phyloP scores from a whole-genome alignment of 2,113 vertebrate species.

The Zingel zingel region DNA sequence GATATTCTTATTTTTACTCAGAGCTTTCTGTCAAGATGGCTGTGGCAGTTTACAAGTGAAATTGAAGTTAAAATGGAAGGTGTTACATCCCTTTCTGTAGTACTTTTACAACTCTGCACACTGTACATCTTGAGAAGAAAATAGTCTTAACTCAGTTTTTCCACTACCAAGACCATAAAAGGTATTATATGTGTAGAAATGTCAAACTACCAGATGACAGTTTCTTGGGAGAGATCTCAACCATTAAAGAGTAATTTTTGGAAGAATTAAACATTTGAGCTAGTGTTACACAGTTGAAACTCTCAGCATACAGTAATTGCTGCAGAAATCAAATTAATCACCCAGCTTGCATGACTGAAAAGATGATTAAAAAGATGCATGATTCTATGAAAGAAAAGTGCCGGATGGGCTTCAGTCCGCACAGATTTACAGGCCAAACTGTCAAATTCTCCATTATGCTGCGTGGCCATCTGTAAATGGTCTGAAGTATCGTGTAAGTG shows the following conservation, averaged over 20 bases:
- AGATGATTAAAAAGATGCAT: too few relatives aligned
- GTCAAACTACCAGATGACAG: not conserved
- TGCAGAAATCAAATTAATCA: not conserved
- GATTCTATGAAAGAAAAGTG: slow-evolving; percentile 21
- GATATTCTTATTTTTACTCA: not conserved
- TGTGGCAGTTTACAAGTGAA: not conserved
- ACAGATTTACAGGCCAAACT: slow-evolving; percentile 8
- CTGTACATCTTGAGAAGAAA: not conserved
- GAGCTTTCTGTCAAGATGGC: slow-evolving; percentile 1
- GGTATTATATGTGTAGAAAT: not conserved
- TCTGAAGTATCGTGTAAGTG: slow-evolving; percentile 30
- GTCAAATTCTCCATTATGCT: slow-evolving; percentile 23
- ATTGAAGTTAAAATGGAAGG: slow-evolving; percentile 13
- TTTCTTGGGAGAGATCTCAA: not conserved
- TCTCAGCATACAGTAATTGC: not conserved
- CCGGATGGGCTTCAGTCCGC: slow-evolving; percentile 6
- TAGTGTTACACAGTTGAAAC: slow-evolving; percentile 11
- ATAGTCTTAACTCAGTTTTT: not conserved
- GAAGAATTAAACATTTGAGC: not conserved
- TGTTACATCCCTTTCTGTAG: not conserved
- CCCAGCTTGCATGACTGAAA: slow-evolving; percentile 18
- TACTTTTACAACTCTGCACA: slow-evolving; percentile 11
- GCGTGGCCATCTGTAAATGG: slow-evolving; percentile 12
- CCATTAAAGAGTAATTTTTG: not conserved
- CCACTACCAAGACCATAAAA: not conserved